These are phyloP conservation scores for Pelodiscus sinensis DNA, from an alignment of 2,113 vertebrate species.

Conservation along the genomic window DNA sequence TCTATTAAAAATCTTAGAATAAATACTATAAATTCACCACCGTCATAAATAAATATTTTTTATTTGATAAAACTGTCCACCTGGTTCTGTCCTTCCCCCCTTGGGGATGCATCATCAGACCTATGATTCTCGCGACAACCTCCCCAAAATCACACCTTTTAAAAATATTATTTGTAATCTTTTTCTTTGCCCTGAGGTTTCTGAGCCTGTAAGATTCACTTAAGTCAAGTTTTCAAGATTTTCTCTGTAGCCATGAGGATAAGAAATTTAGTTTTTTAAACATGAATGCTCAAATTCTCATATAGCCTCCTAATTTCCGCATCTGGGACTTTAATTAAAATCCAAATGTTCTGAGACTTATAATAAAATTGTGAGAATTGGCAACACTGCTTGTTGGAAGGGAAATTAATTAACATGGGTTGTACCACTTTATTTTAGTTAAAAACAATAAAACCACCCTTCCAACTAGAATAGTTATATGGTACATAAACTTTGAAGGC, in stretches of 20 bases:
- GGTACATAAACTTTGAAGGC: background rate
- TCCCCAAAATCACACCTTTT: background rate
- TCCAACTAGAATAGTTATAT: background rate
- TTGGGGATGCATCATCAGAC: too few species aligned
- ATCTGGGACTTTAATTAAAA: slow-evolving; percentile 25
- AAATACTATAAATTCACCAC: too few species aligned
- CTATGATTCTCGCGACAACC: too few species aligned
- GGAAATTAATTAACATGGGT: too few species aligned
- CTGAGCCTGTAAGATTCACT: background rate
- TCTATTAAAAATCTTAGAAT: too few species aligned
- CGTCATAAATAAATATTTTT: too few species aligned
- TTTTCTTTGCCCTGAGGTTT: background rate
- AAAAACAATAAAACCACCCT: background rate
- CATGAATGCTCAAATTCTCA: background rate
- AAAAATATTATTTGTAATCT: slow-evolving; percentile 16
- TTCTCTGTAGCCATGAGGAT: background rate
- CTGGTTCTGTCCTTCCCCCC: too few species aligned
- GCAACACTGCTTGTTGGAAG: background rate
- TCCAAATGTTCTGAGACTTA: background rate
- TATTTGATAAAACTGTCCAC: too few species aligned
- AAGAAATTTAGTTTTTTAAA: slow-evolving; percentile 19
- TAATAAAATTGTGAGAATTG: background rate
- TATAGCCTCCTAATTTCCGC: slow-evolving; percentile 12
- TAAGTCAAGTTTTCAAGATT: background rate
- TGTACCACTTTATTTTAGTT: too few species aligned